Percentiles rank a stretch among this genome's conserved stretches.
phyloP scores from a whole-genome alignment of 2,113 vertebrate species.

The Indicator maculatus region DNA sequence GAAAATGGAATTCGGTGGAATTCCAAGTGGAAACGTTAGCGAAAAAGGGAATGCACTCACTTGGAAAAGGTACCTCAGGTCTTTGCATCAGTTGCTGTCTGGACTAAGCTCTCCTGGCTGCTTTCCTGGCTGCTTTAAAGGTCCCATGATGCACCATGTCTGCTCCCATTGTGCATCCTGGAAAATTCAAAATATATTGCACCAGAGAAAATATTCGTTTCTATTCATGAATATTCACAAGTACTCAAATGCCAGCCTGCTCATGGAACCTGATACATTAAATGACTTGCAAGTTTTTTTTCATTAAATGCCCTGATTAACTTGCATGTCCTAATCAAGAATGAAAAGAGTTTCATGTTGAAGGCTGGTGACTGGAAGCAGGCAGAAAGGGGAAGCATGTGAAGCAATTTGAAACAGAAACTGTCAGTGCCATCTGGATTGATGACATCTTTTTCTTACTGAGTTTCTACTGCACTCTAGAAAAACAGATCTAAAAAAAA shows the following conservation, averaged over 20 bases:
- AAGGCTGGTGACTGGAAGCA: not conserved
- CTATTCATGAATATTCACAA: not conserved
- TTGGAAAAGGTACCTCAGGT: not conserved
- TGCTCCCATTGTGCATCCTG: not conserved
- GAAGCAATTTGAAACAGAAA: not conserved
- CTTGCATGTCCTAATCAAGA: not conserved
- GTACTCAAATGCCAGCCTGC: not conserved
- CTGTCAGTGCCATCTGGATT: not conserved
- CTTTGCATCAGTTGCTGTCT: not conserved
- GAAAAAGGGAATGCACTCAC: rapidly evolving
- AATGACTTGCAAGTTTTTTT: not conserved
- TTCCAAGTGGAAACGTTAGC: not conserved
- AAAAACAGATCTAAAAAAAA: not conserved
- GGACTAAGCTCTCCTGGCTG: not conserved
- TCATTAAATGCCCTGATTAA: not conserved
- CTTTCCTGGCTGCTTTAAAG: not conserved
- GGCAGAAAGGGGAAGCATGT: not conserved
- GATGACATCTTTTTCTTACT: not conserved
- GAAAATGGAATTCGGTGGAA: not conserved
- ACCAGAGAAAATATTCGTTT: not conserved
- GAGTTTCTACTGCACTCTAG: not conserved
- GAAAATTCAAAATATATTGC: not conserved
- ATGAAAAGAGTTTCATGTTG: not conserved
- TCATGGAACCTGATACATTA: not conserved
- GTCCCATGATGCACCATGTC: not conserved